Base-by-base conservation (phyloP, 2,113 vertebrate species). In the Tautogolabrus adspersus region DNA sequence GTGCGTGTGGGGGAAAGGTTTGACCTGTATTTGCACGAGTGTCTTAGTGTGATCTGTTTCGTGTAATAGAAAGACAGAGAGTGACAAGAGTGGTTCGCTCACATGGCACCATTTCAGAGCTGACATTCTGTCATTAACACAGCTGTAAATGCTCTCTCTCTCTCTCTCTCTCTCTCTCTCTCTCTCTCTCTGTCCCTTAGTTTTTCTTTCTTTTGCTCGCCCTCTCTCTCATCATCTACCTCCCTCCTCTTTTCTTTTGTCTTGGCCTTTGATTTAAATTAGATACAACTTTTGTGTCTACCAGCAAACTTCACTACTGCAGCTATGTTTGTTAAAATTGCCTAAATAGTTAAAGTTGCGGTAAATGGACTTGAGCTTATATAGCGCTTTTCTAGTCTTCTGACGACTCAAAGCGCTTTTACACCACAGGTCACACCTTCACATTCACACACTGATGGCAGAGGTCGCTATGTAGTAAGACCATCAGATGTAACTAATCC, bases 121-220 rank as follows among this genome's bases (percentile, higher is more conserved):
- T 62, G 81, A 76, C 76, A 64, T 63, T 78, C 61, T 34, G 34
- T 81, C 82, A 67, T 65, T 77, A 85, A 72, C 77, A 87, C 83
- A 16, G 5, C 67, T 55, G 47, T 49, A 78, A 91, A 83, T 67
- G 69, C 63, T 67, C 62, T 42, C 74, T 74, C 38, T 66, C 30
- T 58, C 34, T 66, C 59, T 76, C 49, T 78, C 40, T n/a, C 8
- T 30, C 42, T 51, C 21, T 6, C 16, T 66, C 30, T 58, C 34
- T 66, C 63, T 67, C 62, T 42, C 74, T 74, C 38, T 66, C 30
- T 58, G 26, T 66, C 55, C 52, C 70, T 77, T 42, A 73, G 12
- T 30, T 40, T 76, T 30, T 11, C 51, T 1, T 23, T 34, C 30
- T 34, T 34, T 34, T 10, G 40, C 40, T 11, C 40, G 8, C 16